These are phyloP conservation scores for Zaprionus inermis DNA, from an alignment of 1,140 invertebrate species.

Conservation along the genomic window DNA sequence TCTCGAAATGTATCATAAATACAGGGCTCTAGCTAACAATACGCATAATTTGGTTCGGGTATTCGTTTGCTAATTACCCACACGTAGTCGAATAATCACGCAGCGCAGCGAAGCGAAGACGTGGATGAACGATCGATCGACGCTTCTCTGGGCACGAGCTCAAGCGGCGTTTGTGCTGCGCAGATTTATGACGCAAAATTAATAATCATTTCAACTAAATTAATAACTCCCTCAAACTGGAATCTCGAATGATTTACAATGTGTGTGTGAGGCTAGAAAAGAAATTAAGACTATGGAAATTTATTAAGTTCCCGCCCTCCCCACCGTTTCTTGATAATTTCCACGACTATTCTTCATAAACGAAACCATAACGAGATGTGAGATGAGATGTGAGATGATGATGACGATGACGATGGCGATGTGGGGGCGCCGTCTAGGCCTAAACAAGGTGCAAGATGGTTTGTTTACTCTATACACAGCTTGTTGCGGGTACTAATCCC, in stretches of 20 bases:
- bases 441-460: constrained; percentile 10
- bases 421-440: constrained; percentile 44
- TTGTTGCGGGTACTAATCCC: constrained; percentile 30
- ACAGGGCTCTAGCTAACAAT: constrained; percentile 15
- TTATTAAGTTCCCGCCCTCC: constrained; percentile 41
- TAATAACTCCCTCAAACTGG: constrained; percentile 58
- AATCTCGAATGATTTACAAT: constrained; percentile 70
- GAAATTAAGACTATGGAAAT: constrained; percentile 45
- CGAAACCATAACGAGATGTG: constrained; percentile 8
- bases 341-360: constrained; percentile 22
- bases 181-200: constrained; percentile 74
- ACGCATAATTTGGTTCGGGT: constrained; percentile 36
- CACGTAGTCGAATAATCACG: constrained; percentile 51
- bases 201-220: constrained; percentile 78
- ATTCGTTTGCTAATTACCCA: constrained; percentile 71
- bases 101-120: neutral
- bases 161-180: constrained; percentile 30
- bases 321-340: constrained; percentile 56
- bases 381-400: neutral
- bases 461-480: constrained; percentile 39
- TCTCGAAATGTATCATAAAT: neutral
- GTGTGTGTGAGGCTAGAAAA: constrained; percentile 58
- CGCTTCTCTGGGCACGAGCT: constrained; percentile 16
- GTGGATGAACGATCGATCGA: neutral
- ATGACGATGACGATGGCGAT: neutral